A percentile compares a stretch with the other conserved stretches of the same genome.
Evolutionary conservation across 2,888 invertebrate species (phyloP).

Genomic region (Stratiomys singularior): DNA sequence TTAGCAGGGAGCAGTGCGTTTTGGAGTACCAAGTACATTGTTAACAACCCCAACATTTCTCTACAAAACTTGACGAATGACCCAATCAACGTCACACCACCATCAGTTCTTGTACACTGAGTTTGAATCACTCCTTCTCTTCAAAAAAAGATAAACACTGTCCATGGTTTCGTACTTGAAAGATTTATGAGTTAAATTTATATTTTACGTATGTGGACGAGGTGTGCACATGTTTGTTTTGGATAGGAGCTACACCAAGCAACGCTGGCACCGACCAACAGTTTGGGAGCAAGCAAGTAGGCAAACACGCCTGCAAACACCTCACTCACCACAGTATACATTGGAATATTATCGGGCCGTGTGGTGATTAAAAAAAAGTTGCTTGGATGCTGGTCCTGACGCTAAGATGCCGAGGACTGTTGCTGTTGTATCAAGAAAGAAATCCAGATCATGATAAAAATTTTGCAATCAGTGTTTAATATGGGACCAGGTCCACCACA

Average conservation of each 20-base stretch:
- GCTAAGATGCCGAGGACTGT: not conserved
- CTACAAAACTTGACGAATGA: not conserved
- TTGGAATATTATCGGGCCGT: slow-evolving; percentile 14
- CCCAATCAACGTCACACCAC: slow-evolving; percentile 27
- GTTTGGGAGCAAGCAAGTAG: not conserved
- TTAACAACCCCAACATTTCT: not conserved
- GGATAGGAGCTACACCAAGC: not conserved
- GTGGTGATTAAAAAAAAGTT: slow-evolving; percentile 4
- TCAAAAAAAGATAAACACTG: slow-evolving; percentile 6
- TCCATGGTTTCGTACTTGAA: not conserved
- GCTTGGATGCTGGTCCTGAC: not conserved
- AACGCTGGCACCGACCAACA: not conserved
- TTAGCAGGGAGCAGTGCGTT: too few relatives aligned
- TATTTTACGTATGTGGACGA: slow-evolving; percentile 29
- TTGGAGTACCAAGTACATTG: too few relatives aligned
- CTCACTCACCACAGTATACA: not conserved
- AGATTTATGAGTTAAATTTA: slow-evolving; percentile 33
- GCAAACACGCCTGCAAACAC: not conserved
- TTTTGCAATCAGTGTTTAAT: slow-evolving; percentile 21
- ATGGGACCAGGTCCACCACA: not conserved
- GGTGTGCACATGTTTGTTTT: slow-evolving; percentile 32
- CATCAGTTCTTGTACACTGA: slow-evolving; percentile 5
- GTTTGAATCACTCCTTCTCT: not conserved
- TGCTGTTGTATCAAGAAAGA: not conserved
- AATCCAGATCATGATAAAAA: slow-evolving; percentile 30